Conservation (phyloP, 2,797 vertebrate species). For the Chloroceryle amazona region DNA sequence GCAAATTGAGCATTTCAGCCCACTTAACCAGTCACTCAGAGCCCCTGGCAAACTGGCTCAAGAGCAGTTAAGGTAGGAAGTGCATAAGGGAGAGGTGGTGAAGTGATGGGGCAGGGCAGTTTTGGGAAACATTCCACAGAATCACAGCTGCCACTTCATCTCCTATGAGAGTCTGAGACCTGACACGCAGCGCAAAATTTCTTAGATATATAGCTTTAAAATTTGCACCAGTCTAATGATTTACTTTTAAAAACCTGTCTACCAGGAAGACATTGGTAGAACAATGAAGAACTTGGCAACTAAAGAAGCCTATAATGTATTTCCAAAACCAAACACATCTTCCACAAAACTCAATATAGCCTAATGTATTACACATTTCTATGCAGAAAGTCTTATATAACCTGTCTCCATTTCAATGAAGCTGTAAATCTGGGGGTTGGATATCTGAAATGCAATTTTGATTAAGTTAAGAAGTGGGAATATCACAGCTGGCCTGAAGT, state of each 20-base stretch:
- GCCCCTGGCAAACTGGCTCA: not conserved
- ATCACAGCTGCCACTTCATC: not conserved
- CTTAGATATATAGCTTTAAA: not conserved
- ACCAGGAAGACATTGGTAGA: constrained; percentile 35
- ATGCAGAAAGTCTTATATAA: not conserved
- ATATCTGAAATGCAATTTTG: not conserved
- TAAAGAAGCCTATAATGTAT: not conserved
- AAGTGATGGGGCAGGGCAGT: not conserved
- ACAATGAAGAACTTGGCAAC: constrained; percentile 36
- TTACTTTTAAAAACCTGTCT: constrained; percentile 16
- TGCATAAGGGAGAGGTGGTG: not conserved
- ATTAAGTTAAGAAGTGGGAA: not conserved
- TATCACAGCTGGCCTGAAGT: not conserved
- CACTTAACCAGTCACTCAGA: not conserved
- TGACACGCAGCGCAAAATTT: not conserved
- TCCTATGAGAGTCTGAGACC: not conserved
- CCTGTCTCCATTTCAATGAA: not conserved
- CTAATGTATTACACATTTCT: constrained; percentile 26
- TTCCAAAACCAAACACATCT: constrained; percentile 42
- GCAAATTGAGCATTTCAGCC: not conserved
- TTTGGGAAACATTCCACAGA: not conserved
- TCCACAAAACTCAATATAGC: constrained; percentile 15
- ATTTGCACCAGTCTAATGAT: not conserved
- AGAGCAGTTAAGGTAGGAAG: not conserved
- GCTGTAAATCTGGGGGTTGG: not conserved